phyloP scores from a whole-genome alignment of 2,888 invertebrate genomes.

The Phragmatobia fuliginosa region DNA sequence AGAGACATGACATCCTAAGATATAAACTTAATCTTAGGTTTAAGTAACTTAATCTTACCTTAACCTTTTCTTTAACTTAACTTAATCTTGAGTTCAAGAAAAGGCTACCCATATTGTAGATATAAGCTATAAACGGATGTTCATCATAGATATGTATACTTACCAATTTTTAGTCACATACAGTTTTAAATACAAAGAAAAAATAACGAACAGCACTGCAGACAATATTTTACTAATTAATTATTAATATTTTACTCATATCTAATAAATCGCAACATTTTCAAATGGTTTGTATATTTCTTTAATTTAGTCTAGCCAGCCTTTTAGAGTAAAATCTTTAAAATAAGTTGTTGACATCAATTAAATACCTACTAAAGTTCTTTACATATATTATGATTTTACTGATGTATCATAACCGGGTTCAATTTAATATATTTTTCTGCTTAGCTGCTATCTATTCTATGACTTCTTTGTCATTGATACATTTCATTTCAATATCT shows the following conservation, averaged over 20 bases:
- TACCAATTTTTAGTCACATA: not conserved
- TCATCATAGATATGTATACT: not conserved
- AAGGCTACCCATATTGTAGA: too few relatives aligned
- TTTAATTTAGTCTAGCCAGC: too few relatives aligned
- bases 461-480: not conserved
- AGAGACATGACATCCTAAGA: too few relatives aligned
- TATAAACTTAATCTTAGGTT: too few relatives aligned
- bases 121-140: not conserved
- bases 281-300: too few relatives aligned
- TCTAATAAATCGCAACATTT: too few relatives aligned
- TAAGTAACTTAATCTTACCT: too few relatives aligned
- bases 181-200: not conserved
- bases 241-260: not conserved
- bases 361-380: too few relatives aligned
- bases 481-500: conserved; percentile 46
- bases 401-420: not conserved
- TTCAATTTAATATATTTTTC: not conserved
- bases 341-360: not conserved
- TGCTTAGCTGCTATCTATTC: not conserved
- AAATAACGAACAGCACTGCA: not conserved
- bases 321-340: not conserved
- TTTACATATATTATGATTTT: too few relatives aligned
- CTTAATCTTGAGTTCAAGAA: too few relatives aligned
- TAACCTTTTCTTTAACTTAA: too few relatives aligned
- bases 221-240: too few relatives aligned